Conservation (phyloP, 2,113 vertebrate species). For the Pterocles orientalis region DNA sequence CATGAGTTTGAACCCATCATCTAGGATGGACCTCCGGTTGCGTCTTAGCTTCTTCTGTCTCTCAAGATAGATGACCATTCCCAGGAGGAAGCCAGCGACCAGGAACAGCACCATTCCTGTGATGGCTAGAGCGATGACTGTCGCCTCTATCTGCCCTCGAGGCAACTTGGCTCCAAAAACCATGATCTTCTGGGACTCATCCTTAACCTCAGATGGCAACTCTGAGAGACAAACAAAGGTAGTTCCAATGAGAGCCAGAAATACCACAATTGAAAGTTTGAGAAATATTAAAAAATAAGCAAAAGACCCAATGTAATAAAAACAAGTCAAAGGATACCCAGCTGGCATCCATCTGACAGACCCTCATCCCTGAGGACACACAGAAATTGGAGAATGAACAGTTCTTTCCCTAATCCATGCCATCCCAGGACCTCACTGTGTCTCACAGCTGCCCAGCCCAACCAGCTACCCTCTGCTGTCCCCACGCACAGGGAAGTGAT, state of each 20-base stretch:
- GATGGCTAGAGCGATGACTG: slow-evolving; percentile 45
- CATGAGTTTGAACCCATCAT: slow-evolving; percentile 78
- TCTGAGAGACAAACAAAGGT: slow-evolving; percentile 31
- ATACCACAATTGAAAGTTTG: neutral
- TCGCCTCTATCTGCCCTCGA: slow-evolving; percentile 42
- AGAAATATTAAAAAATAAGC: neutral
- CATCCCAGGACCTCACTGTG: neutral
- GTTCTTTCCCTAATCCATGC: neutral
- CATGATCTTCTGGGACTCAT: slow-evolving; percentile 6
- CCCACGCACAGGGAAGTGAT: no score
- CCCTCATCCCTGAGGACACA: neutral
- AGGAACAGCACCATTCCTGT: slow-evolving; percentile 56
- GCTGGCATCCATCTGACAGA: neutral
- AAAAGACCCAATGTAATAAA: neutral
- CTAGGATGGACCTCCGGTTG: slow-evolving; percentile 79
- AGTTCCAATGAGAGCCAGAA: neutral
- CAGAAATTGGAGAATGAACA: neutral
- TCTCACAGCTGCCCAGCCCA: neutral
- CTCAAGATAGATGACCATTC: slow-evolving; percentile 56
- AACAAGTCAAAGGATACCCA: neutral
- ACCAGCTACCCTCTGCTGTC: neutral
- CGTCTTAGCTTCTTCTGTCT: slow-evolving; percentile 68
- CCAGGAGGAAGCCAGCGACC: slow-evolving; percentile 44
- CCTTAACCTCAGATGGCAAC: neutral
- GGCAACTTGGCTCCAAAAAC: slow-evolving; percentile 69